Evolutionary conservation across 2,113 vertebrate genomes (phyloP).

Genomic region (Coptodon rendalli): DNA sequence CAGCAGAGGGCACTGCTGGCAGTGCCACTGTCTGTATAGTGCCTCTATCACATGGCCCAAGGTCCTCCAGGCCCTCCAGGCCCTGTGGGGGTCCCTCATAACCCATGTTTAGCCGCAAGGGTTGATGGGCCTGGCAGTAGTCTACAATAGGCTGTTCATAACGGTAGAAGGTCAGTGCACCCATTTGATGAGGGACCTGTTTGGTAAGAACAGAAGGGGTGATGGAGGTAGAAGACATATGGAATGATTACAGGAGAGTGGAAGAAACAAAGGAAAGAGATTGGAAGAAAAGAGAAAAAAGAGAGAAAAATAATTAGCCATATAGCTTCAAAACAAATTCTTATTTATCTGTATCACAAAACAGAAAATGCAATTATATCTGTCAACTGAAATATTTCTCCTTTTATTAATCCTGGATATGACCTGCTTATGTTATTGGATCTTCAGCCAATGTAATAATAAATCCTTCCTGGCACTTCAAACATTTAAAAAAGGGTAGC

Average conservation of each 20-base stretch:
- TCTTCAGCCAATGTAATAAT: background rate
- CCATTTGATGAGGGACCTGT: constrained; percentile 79
- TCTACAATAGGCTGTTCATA: constrained; percentile 78
- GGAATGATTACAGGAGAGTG: background rate
- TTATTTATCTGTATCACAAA: background rate
- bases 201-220: background rate
- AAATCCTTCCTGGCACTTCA: background rate
- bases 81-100: constrained; percentile 72
- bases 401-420: background rate
- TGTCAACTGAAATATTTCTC: background rate
- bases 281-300: background rate
- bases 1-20: constrained; percentile 64
- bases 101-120: constrained; percentile 76
- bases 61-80: constrained; percentile 68
- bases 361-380: background rate
- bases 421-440: background rate
- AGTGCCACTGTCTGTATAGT: constrained; percentile 73
- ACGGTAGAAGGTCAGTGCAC: constrained; percentile 77
- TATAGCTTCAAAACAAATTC: background rate
- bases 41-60: constrained; percentile 66
- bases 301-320: background rate
- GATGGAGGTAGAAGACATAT: background rate
- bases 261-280: background rate
- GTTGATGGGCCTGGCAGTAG: constrained; percentile 80
- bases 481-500: background rate